Conservation (phyloP, 2,888 invertebrate genomes). For the Empis stercorea region DNA sequence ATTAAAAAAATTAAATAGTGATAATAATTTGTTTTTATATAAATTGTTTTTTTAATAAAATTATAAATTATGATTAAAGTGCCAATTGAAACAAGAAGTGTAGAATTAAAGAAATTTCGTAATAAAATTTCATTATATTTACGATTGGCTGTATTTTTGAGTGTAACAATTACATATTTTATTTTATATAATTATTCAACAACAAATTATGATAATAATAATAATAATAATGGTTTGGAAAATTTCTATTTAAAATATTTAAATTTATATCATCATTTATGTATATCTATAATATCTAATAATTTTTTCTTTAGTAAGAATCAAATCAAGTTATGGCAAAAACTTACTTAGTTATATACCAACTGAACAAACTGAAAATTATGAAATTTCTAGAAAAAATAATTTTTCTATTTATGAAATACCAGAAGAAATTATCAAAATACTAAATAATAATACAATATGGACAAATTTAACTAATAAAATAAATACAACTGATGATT, state of each 20-base stretch:
- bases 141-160: slow-evolving; percentile 7
- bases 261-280: too few relatives aligned
- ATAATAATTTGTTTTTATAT: too few relatives aligned
- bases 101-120: slow-evolving; percentile 42
- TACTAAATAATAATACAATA: not conserved
- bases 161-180: slow-evolving; percentile 4
- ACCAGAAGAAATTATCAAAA: not conserved
- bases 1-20: too few relatives aligned
- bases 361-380: not conserved
- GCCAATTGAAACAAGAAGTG: not conserved
- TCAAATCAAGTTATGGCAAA: slow-evolving; percentile 1
- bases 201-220: not conserved
- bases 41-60: too few relatives aligned
- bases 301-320: not conserved
- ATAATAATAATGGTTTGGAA: not conserved
- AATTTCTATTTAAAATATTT: too few relatives aligned
- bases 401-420: too few relatives aligned
- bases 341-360: slow-evolving; percentile 3
- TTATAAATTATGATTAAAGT: too few relatives aligned
- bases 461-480: not conserved
- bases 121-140: slow-evolving; percentile 8
- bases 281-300: too few relatives aligned
- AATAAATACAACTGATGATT: not conserved
- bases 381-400: too few relatives aligned
- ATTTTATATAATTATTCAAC: not conserved